Evolutionary conservation across 2,888 invertebrate species (phyloP), one percentile per base, ranked within the genome.

Genomic region (Diabrotica balteata): DNA sequence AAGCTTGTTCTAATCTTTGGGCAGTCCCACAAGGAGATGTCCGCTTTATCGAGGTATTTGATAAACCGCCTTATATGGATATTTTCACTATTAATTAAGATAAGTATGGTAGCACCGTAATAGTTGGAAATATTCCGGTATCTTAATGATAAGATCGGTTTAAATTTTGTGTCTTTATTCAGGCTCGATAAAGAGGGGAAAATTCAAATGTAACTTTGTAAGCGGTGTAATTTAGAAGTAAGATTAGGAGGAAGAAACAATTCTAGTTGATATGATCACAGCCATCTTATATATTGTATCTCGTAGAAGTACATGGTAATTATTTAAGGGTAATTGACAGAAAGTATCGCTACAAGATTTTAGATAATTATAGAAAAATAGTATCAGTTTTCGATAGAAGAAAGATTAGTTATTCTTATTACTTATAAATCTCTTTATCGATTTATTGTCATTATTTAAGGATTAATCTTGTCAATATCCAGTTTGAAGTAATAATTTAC

Each of bases 61-160:
- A 69, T 66, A 62, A 69, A 50, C 51, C 58, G 59, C 69, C 66
- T 45, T 69, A 66, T 69, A 66, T 42, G 66, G 69, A 62, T 63
- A 66, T 69, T 62, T 63, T 45, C 59, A 66, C 66, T 57, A 69
- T 69, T 69, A 69, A 69, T 69, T 69, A 69, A 69, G 69, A 69
- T 69, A 66, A 69, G 59, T 66, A 61, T 66, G 66, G 66, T 66
- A 66, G 66, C 66, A 42, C 45, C n/a, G 50, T 69, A 69, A 63
- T 63, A 63, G 62, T 53, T 32, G 32, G 54, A 50, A 66, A 69
- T 69, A 69, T 54, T 59, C 61, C 59, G 49, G 57, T 63, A 66
- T 69, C 65, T 66, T 10, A 8, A 49, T 47, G 69, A 69, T 69
- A 69, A 69, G 52, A 69, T 69, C 69, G 51, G 55, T 54, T 66